Conservation (phyloP, 2,113 vertebrate genomes). For the Brachionichthys hirsutus region DNA sequence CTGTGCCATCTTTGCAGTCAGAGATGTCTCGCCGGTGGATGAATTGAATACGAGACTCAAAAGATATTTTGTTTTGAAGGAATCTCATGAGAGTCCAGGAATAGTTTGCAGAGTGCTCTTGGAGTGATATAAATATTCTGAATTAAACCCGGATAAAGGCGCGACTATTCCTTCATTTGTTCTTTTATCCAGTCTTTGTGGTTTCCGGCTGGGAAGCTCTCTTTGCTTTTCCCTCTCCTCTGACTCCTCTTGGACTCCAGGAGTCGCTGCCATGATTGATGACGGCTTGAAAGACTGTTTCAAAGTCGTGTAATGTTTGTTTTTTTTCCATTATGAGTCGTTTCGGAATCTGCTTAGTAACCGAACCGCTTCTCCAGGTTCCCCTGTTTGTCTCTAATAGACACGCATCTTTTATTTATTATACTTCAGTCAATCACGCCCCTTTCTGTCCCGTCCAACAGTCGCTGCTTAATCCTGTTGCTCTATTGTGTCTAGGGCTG, state of each 20-base stretch:
- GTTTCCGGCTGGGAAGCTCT: conserved; percentile 26
- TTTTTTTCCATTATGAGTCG: conserved; percentile 61
- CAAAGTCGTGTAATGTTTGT: conserved; percentile 67
- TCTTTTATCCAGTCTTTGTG: conserved; percentile 34
- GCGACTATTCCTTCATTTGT: conserved; percentile 20
- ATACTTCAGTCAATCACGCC: conserved; percentile 63
- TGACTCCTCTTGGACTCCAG: conserved; percentile 50
- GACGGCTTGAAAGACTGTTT: conserved; percentile 68
- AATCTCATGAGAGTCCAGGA: conserved; percentile 44
- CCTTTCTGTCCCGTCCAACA: conserved; percentile 64
- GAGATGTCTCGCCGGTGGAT: conserved; percentile 34
- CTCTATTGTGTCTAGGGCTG: conserved; percentile 35
- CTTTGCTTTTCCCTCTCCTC: conserved; percentile 36
- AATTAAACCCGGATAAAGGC: conserved; percentile 27
- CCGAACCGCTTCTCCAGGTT: conserved; percentile 57
- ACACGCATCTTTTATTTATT: conserved; percentile 60
- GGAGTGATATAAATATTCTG: conserved; percentile 27
- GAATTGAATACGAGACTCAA: conserved; percentile 55
- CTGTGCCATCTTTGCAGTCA: conserved; percentile 48
- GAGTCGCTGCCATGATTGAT: conserved; percentile 66
- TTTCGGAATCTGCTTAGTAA: conserved; percentile 71
- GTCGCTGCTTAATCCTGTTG: conserved; percentile 68
- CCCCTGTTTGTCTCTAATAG: conserved; percentile 43
- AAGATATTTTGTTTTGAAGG: conserved; percentile 51
- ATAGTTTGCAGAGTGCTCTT: conserved; percentile 37